Conservation (phyloP, 2,888 invertebrate species). For the Dryococelus australis region DNA sequence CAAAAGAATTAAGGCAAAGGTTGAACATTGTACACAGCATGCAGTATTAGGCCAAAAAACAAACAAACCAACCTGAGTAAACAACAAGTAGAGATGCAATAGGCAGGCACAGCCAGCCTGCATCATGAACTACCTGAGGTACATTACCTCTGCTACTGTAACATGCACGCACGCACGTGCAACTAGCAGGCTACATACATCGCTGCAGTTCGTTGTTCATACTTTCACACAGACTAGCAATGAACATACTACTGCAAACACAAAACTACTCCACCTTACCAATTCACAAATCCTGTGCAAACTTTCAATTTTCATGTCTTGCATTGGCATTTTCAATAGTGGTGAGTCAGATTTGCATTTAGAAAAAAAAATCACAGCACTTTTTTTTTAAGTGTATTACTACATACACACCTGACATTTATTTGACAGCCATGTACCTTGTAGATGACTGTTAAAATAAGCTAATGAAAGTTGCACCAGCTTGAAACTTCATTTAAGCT, state of each 20-base stretch:
- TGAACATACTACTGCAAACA: neutral
- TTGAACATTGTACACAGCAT: neutral
- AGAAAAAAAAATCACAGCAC: too few species aligned
- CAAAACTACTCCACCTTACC: neutral
- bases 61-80: neutral
- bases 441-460: too few species aligned
- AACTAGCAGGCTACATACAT: neutral
- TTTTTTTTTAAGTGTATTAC: too few species aligned
- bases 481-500: too few species aligned
- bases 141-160: neutral
- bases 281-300: neutral
- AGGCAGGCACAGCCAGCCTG: neutral
- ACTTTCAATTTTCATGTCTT: neutral
- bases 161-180: neutral
- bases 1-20: constrained; percentile 7
- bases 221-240: neutral
- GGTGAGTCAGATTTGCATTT: too few species aligned
- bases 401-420: too few species aligned
- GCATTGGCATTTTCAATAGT: too few species aligned
- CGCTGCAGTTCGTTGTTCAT: neutral
- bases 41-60: neutral
- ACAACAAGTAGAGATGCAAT: neutral
- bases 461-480: too few species aligned
- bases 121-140: neutral
- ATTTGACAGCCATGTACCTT: too few species aligned